phyloP scores from a whole-genome alignment of 2,113 vertebrate genomes.

The Notothenia rossii region DNA sequence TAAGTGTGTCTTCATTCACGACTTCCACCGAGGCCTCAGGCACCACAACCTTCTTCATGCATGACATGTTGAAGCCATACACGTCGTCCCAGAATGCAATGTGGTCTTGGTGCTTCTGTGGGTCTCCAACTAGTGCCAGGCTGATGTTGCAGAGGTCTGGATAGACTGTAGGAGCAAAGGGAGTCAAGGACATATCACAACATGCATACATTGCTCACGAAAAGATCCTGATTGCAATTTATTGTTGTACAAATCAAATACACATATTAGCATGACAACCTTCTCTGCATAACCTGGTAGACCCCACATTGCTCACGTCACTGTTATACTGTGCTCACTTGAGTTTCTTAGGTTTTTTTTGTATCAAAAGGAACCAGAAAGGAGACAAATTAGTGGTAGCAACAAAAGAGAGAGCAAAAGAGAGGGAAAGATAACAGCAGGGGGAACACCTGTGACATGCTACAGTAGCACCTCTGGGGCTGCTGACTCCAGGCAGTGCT shows the following conservation, averaged over 20 bases:
- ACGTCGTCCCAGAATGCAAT: constrained; percentile 96
- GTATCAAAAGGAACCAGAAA: neutral
- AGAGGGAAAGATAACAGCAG: neutral
- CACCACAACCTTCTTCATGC: constrained; percentile 94
- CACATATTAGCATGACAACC: neutral
- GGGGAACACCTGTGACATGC: constrained; percentile 2
- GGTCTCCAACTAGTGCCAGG: constrained; percentile 90
- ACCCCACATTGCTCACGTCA: neutral
- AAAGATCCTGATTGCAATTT: neutral
- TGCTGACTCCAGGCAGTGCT: neutral
- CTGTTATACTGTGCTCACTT: neutral
- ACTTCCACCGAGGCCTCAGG: constrained; percentile 92
- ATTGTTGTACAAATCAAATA: neutral
- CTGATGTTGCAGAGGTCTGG: constrained; percentile 93
- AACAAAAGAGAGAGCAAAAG: neutral
- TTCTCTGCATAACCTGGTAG: neutral
- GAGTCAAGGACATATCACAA: neutral
- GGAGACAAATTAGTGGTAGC: neutral
- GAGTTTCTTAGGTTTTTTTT: neutral
- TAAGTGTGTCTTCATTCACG: constrained; percentile 86
- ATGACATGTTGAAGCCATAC: constrained; percentile 95
- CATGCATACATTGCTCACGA: neutral
- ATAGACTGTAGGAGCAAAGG: constrained; percentile 85
- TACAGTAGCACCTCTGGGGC: neutral
- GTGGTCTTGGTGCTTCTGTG: constrained; percentile 83